Conservation (phyloP, 2,888 invertebrate genomes). For the Teleiodes luculella region DNA sequence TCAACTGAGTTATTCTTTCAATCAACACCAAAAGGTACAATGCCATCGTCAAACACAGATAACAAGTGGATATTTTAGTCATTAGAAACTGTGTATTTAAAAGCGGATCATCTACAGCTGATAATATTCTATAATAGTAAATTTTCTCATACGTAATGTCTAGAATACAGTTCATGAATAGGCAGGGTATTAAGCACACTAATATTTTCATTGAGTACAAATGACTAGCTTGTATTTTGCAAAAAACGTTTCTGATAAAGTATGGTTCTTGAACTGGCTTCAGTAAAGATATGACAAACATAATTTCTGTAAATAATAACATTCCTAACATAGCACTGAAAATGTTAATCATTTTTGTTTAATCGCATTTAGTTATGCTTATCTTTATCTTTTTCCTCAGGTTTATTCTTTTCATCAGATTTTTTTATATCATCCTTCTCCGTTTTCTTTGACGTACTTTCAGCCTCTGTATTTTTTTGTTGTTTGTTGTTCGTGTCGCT, state of each 20-base stretch:
- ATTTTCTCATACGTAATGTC: conserved; percentile 43
- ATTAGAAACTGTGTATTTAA: conserved; percentile 41
- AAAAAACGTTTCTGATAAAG: conserved; percentile 46
- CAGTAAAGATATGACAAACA: conserved; percentile 43
- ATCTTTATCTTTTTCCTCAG: neutral
- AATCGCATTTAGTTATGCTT: neutral
- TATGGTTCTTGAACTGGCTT: conserved; percentile 52
- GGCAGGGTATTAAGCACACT: conserved; percentile 23
- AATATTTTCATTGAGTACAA: conserved; percentile 28
- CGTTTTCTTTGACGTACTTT: neutral
- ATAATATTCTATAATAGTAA: conserved; percentile 31
- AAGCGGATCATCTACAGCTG: conserved; percentile 28
- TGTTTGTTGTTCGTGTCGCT: too few relatives aligned
- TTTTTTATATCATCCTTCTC: neutral
- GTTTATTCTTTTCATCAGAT: neutral
- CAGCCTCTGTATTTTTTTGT: too few relatives aligned
- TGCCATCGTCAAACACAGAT: conserved; percentile 39
- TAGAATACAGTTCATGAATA: conserved; percentile 39
- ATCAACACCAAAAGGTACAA: conserved; percentile 46
- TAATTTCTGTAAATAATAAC: conserved; percentile 40
- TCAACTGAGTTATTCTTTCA: conserved; percentile 42
- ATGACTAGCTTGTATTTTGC: conserved; percentile 30
- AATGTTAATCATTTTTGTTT: conserved; percentile 21
- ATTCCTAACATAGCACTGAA: conserved; percentile 38
- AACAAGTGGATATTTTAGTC: conserved; percentile 40